A percentile compares a stretch with the other conserved stretches of the same genome.
phyloP scores from a whole-genome alignment of 2,797 vertebrate species.

The Phataginus tricuspis region DNA sequence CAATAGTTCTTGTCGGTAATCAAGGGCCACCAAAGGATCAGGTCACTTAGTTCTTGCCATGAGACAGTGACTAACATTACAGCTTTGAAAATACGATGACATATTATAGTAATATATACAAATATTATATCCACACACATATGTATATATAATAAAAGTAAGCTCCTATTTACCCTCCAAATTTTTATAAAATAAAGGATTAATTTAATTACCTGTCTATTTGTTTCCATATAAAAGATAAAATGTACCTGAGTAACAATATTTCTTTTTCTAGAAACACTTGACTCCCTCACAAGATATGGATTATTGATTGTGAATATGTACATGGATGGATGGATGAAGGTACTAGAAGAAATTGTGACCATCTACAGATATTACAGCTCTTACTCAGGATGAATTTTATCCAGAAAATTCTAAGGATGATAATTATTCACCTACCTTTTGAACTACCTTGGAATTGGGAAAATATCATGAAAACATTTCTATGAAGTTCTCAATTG shows the following conservation, averaged over 20 bases:
- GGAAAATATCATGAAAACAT: slow-evolving; percentile 10
- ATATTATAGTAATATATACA: neutral
- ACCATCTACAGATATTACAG: neutral
- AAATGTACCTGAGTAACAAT: neutral
- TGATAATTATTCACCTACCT: neutral
- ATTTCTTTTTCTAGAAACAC: neutral
- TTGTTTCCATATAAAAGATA: neutral
- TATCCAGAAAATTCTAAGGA: neutral
- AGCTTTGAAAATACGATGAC: slow-evolving; percentile 7
- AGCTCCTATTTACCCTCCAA: neutral
- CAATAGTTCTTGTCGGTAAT: slow-evolving; percentile 18
- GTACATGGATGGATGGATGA: neutral
- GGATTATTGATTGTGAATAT: neutral
- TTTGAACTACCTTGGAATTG: slow-evolving; percentile 9
- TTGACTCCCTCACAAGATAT: neutral
- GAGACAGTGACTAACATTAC: neutral
- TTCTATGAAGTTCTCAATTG: neutral
- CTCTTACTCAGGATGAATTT: neutral
- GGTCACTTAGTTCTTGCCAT: neutral
- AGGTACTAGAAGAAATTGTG: neutral
- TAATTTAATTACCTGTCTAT: neutral
- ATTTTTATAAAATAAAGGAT: slow-evolving; percentile 32
- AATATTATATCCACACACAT: neutral
- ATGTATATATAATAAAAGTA: neutral
- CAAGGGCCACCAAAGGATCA: slow-evolving; percentile 20